Evolutionary conservation across 1,140 invertebrate genomes (phyloP), one percentile per base, ranked within the genome.

Genomic region (Orchesella cincta): DNA sequence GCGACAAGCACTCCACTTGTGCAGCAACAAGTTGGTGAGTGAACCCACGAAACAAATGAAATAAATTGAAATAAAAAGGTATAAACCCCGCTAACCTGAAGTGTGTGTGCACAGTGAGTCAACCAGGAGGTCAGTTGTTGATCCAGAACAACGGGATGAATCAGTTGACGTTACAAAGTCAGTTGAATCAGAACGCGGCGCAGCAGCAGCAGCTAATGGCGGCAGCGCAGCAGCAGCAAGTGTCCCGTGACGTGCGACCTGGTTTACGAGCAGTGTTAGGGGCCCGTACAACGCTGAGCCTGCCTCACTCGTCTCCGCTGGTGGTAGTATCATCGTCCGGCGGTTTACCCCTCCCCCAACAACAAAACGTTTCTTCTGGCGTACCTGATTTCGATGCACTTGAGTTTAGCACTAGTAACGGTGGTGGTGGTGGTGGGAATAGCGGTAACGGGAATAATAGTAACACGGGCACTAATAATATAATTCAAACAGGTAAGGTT

Each of bases 211-310:
- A 74, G 70, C 1, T 36, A 77, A 70, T 23, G 28, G 51, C 52
- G 29, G 18, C 31, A 8, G n/a, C 31, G 2, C 39, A 51, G 23
- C 71, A 73, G 71, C 71, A 73, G 71, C 71, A 73, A 73, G 3
- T 73, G 71, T 12, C 26, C 71, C 39, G 23, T 85, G 95, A 92
- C 86, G 94, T 96, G 78, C 89, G 93, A 83, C 93, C 96, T 88
- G 94, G 95, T 86, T 87, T 96, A 81, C 88, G 94, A 83, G 93
- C 93, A 26, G 91, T 93, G 76, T 93, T 96, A 76, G 93, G 92
- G 79, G 93, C 92, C 35, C 88, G 94, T 82, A 92, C 92, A 20
- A 73, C 29, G 57, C 72, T 70, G 33, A 62, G 80, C 52, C 12
- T 46, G 12, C 51, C 75, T 2, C 72, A 78, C 39, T 73, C 31